Percentiles rank a stretch among this genome's conserved stretches.
Evolutionary conservation across 2,797 vertebrate species (phyloP).

Genomic region (Mormyrops attenuatus): DNA sequence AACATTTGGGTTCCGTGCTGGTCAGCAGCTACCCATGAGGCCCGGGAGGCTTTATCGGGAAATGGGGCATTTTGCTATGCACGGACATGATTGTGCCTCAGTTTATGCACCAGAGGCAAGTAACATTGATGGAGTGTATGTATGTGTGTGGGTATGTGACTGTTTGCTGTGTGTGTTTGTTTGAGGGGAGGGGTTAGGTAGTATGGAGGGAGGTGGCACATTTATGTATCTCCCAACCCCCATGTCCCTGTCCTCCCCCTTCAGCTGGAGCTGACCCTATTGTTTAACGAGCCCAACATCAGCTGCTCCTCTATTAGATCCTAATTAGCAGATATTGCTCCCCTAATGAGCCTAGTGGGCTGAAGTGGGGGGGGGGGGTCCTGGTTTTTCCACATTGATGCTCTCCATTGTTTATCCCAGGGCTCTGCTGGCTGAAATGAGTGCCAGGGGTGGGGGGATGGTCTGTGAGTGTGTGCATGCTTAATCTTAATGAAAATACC

Average conservation of each 20-base stretch:
- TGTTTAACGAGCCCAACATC: slow-evolving; percentile 21
- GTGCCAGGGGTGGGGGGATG: background rate
- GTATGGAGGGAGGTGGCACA: background rate
- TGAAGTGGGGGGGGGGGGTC: background rate
- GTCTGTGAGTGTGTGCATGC: background rate
- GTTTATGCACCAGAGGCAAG: background rate
- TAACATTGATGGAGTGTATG: background rate
- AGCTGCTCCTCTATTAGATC: slow-evolving; percentile 23
- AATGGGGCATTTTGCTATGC: background rate
- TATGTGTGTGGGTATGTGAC: background rate
- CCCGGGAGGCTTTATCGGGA: background rate
- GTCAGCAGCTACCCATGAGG: background rate
- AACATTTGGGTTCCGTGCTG: background rate
- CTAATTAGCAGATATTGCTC: slow-evolving; percentile 23
- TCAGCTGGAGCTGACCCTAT: slow-evolving; percentile 16
- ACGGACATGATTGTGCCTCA: background rate
- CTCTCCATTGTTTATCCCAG: background rate
- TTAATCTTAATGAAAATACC: background rate
- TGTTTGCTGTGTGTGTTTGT: background rate
- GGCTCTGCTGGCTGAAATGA: background rate
- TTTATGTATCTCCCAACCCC: background rate
- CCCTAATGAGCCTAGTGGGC: slow-evolving; percentile 13
- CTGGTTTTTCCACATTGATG: background rate
- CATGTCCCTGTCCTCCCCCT: background rate
- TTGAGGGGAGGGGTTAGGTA: background rate